These are phyloP conservation scores for Drosophila bipectinata DNA, from an alignment of 1,140 invertebrate genomes.

Conservation along the genomic window DNA sequence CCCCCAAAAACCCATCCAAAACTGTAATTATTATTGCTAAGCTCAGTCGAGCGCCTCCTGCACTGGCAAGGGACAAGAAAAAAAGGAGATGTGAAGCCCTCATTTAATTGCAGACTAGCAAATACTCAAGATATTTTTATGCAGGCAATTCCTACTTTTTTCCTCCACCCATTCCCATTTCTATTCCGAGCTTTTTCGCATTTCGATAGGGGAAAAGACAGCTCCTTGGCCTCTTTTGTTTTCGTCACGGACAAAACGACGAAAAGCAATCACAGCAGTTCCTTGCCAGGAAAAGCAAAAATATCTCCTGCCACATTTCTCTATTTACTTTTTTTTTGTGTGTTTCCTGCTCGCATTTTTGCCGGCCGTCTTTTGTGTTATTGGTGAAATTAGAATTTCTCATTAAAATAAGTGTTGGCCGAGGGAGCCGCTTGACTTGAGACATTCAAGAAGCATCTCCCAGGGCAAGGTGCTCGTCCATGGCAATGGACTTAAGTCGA, in stretches of 20 bases:
- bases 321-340: slow-evolving; percentile 20
- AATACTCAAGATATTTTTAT: slow-evolving; percentile 68
- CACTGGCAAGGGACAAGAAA: neutral
- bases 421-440: slow-evolving; percentile 72
- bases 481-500: slow-evolving; percentile 69
- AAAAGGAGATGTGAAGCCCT: slow-evolving; percentile 12
- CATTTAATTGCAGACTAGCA: slow-evolving; percentile 68
- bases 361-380: slow-evolving; percentile 63
- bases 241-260: slow-evolving; percentile 78
- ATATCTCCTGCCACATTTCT: slow-evolving; percentile 57
- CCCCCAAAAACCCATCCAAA: slow-evolving; percentile 12
- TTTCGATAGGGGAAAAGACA: slow-evolving; percentile 34
- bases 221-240: slow-evolving; percentile 55
- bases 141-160: slow-evolving; percentile 62
- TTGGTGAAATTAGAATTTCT: slow-evolving; percentile 82
- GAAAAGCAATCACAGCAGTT: slow-evolving; percentile 70
- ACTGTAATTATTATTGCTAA: slow-evolving; percentile 55
- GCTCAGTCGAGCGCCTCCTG: slow-evolving; percentile 18
- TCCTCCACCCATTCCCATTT: neutral
- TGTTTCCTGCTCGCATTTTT: slow-evolving; percentile 62
- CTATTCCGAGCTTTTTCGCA: neutral
- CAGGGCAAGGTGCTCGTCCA: slow-evolving; percentile 72
- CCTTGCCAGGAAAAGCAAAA: slow-evolving; percentile 43
- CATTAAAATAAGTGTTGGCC: slow-evolving; percentile 81
- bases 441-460: slow-evolving; percentile 57